phyloP scores from a whole-genome alignment of 2,113 vertebrate genomes.

The Pelobates fuscus region DNA sequence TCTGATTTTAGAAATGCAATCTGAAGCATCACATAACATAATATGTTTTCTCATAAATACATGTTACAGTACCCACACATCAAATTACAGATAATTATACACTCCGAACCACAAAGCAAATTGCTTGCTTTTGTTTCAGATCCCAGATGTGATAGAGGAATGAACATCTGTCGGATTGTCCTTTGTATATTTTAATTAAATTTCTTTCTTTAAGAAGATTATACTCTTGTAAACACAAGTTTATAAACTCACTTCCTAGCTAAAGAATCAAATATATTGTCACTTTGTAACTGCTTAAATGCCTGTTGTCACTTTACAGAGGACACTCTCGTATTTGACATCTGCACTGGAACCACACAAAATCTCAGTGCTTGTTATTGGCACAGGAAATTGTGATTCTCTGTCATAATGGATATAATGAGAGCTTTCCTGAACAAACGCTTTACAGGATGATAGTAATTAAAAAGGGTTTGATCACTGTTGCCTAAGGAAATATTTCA shows the following conservation, averaged over 20 bases:
- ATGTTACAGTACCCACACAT: no score
- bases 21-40: no score
- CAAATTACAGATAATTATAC: no score
- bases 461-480: neutral
- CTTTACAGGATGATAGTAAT: neutral
- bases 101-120: no score
- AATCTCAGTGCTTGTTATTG: no score
- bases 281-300: neutral
- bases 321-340: no score
- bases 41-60: no score
- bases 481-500: neutral
- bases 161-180: neutral
- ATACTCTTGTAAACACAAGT: no score
- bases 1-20: no score
- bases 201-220: neutral
- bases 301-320: neutral
- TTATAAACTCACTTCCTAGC: neutral
- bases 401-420: neutral
- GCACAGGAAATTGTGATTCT: neutral
- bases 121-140: neutral
- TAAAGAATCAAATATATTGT: neutral
- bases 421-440: neutral
- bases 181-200: neutral
- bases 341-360: no score
- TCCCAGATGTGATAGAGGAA: neutral